These are phyloP conservation scores for Thumatha senex DNA, from an alignment of 2,888 invertebrate species.

Conservation along the genomic window DNA sequence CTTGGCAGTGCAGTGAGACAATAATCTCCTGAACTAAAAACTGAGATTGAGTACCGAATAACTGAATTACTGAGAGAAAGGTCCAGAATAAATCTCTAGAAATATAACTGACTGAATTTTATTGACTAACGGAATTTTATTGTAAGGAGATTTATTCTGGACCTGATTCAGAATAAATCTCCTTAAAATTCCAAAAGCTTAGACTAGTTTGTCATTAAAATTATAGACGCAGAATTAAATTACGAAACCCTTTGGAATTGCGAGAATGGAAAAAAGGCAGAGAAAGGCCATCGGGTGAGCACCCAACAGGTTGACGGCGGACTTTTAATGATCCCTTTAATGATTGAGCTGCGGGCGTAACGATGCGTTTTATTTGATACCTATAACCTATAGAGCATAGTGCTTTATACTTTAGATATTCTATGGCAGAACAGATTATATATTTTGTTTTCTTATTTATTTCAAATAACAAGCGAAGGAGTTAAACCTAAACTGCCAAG, in stretches of 20 bases:
- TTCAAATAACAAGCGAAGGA: too few species aligned
- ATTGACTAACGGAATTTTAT: too few species aligned
- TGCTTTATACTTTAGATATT: background rate
- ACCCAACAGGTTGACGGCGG: slow-evolving; percentile 52
- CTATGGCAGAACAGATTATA: slow-evolving; percentile 4
- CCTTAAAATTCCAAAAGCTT: background rate
- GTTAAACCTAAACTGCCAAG: too few species aligned
- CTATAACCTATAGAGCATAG: slow-evolving; percentile 12
- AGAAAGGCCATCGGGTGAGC: slow-evolving; percentile 49
- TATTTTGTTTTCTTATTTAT: background rate
- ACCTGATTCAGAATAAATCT: too few species aligned
- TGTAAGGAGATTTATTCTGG: too few species aligned
- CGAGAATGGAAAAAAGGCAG: slow-evolving; percentile 41
- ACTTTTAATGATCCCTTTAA: slow-evolving; percentile 71
- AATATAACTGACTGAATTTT: too few species aligned
- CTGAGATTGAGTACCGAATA: too few species aligned
- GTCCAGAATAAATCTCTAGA: too few species aligned
- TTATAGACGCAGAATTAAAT: slow-evolving; percentile 23
- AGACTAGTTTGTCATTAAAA: too few species aligned
- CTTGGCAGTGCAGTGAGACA: too few species aligned
- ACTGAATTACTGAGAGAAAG: too few species aligned
- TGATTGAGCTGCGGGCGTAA: slow-evolving; percentile 63
- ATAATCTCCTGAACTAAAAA: too few species aligned
- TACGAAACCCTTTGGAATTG: slow-evolving; percentile 38
- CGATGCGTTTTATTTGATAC: slow-evolving; percentile 47